phyloP scores from a whole-genome alignment of 2,888 invertebrate genomes.

The Ephialtes manifestator region DNA sequence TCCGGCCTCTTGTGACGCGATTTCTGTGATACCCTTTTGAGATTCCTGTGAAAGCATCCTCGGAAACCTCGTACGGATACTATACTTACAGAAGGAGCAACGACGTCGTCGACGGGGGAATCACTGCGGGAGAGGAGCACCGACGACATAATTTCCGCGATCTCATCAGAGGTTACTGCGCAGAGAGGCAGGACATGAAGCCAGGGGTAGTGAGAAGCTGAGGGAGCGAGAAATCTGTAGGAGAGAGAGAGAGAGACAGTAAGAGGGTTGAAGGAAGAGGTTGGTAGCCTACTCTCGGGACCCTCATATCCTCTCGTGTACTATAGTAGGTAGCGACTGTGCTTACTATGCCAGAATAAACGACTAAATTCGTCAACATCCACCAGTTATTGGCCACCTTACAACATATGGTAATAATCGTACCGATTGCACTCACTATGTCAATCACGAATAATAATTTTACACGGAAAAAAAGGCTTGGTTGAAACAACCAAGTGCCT shows the following conservation, averaged over 20 bases:
- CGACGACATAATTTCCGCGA: slow-evolving; percentile 76
- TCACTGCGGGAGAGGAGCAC: slow-evolving; percentile 55
- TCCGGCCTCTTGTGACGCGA: slow-evolving; percentile 9
- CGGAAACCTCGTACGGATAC: slow-evolving; percentile 2
- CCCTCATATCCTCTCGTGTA: background rate
- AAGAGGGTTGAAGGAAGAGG: slow-evolving; percentile 39
- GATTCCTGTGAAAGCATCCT: slow-evolving; percentile 28
- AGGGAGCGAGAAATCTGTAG: background rate
- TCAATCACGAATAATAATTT: too few species aligned
- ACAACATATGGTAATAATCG: background rate
- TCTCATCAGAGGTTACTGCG: slow-evolving; percentile 74
- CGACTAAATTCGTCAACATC: background rate
- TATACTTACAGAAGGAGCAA: background rate
- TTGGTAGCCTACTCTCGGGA: background rate
- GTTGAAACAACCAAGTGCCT: too few species aligned
- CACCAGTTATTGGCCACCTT: background rate
- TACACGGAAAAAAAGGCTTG: too few species aligned
- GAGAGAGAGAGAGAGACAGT: slow-evolving; percentile 32
- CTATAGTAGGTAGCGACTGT: background rate
- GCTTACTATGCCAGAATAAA: background rate
- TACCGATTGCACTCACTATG: too few species aligned
- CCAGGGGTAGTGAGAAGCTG: slow-evolving; percentile 40
- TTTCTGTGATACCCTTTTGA: slow-evolving; percentile 37
- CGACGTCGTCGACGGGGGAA: slow-evolving; percentile 44
- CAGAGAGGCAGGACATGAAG: slow-evolving; percentile 10